A percentile compares a stretch with the other conserved stretches of the same genome.
Conservation (phyloP, 64 coral and sea anemone species). For the Cladopsammia gracilis region DNA sequence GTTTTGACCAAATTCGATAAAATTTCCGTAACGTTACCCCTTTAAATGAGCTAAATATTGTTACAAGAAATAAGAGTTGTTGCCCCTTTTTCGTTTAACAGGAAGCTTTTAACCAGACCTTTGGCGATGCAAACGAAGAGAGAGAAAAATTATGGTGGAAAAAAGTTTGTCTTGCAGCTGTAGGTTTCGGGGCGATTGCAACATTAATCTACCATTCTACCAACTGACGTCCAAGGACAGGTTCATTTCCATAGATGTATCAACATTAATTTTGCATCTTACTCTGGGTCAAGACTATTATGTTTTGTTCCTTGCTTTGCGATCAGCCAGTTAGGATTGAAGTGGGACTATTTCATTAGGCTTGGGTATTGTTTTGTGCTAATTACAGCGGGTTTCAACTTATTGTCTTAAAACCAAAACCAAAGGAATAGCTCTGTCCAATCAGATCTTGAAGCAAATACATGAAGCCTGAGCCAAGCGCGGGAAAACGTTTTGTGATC, state of each 20-base stretch:
- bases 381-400: too few relatives aligned
- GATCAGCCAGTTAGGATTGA: neutral
- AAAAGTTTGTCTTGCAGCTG: constrained; percentile 38
- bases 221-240: neutral
- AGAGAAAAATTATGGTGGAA: constrained; percentile 53
- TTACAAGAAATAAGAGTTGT: neutral
- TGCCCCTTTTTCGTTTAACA: neutral
- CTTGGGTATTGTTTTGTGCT: too few relatives aligned
- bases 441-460: too few relatives aligned
- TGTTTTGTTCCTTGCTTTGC: neutral
- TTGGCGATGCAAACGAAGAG: constrained; percentile 24
- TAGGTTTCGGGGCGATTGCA: constrained; percentile 61
- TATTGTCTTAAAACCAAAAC: too few relatives aligned
- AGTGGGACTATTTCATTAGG: too few relatives aligned
- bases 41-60: neutral
- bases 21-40: too few relatives aligned
- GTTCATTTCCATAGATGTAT: neutral
- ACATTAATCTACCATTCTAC: constrained; percentile 64
- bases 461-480: too few relatives aligned
- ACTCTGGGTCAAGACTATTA: neutral
- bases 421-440: too few relatives aligned
- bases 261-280: too few relatives aligned
- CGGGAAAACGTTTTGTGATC: too few relatives aligned
- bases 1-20: too few relatives aligned
- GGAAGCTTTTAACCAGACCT: constrained; percentile 58